These are phyloP conservation scores for Araneus ventricosus DNA, from an alignment of 1,140 invertebrate species.

Conservation along the genomic window DNA sequence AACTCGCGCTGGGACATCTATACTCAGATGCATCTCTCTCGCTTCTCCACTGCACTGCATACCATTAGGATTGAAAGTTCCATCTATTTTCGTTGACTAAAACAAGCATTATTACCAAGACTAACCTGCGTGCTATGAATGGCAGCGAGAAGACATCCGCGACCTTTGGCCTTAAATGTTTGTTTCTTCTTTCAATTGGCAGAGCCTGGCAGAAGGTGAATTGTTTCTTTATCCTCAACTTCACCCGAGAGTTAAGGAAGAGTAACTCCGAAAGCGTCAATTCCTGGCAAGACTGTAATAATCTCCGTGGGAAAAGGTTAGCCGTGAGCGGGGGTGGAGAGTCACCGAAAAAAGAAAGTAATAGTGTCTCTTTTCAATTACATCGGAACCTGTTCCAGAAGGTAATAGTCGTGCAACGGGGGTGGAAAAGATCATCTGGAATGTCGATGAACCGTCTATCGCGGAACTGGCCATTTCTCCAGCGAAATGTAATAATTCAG, in stretches of 20 bases:
- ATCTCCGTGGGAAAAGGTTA: slow-evolving; percentile 45
- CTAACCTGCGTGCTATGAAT: neutral
- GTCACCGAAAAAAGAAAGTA: slow-evolving; percentile 32
- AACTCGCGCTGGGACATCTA: too few species aligned
- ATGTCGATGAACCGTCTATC: slow-evolving; percentile 53
- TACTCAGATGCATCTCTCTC: too few species aligned
- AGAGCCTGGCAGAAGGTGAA: neutral
- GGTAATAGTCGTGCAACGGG: neutral
- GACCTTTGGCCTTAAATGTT: neutral
- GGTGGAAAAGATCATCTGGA: neutral
- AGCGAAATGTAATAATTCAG: neutral
- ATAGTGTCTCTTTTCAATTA: slow-evolving; percentile 53
- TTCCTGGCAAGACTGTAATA: neutral
- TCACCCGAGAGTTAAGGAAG: neutral
- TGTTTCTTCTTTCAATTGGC: slow-evolving; percentile 1
- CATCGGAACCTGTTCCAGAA: slow-evolving; percentile 43
- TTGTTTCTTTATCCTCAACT: neutral
- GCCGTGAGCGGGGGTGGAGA: slow-evolving; percentile 33
- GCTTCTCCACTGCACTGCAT: too few species aligned
- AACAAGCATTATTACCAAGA: neutral
- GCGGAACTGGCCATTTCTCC: slow-evolving; percentile 24
- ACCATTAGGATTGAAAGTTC: too few species aligned
- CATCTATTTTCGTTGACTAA: too few species aligned
- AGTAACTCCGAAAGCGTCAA: neutral
- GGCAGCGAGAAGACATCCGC: neutral